phyloP scores from a whole-genome alignment of 2,113 vertebrate species.

The Corydoras maculifer region DNA sequence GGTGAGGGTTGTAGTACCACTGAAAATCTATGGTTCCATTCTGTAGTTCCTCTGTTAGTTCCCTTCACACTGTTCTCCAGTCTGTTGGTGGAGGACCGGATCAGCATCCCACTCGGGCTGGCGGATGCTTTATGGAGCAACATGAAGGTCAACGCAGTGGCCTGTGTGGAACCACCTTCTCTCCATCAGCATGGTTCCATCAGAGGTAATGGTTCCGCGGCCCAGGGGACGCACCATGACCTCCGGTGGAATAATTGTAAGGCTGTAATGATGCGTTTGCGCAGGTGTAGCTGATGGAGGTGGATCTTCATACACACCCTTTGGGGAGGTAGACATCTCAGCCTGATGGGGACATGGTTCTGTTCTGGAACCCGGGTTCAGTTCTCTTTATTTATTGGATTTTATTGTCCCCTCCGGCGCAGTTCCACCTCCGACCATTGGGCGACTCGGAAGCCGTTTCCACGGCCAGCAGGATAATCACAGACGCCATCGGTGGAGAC shows the following conservation, averaged over 20 bases:
- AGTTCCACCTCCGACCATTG: conserved; percentile 80
- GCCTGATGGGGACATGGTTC: neutral
- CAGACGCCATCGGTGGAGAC: conserved; percentile 71
- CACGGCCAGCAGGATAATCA: conserved; percentile 75
- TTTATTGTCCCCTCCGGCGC: neutral
- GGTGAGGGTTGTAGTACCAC: conserved; percentile 54
- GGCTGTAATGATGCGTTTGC: neutral
- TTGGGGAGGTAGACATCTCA: conserved; percentile 73
- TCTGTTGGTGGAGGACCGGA: conserved; percentile 65
- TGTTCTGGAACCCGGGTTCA: neutral
- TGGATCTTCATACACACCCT: conserved; percentile 80
- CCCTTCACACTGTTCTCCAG: too few species aligned
- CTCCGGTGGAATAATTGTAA: neutral
- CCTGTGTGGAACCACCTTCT: conserved; percentile 76
- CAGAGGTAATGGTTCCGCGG: conserved; percentile 62
- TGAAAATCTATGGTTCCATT: neutral
- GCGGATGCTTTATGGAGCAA: conserved; percentile 76
- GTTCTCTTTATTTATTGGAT: neutral
- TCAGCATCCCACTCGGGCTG: conserved; percentile 72
- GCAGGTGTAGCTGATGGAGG: conserved; percentile 79
- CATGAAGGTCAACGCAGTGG: conserved; percentile 73
- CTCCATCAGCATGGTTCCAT: conserved; percentile 77
- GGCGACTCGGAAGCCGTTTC: conserved; percentile 81
- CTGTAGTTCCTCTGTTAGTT: too few species aligned
- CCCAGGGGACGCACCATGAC: neutral